Evolutionary conservation across 2,888 invertebrate species (phyloP).

Genomic region (Glyphotaelius pellucidus): DNA sequence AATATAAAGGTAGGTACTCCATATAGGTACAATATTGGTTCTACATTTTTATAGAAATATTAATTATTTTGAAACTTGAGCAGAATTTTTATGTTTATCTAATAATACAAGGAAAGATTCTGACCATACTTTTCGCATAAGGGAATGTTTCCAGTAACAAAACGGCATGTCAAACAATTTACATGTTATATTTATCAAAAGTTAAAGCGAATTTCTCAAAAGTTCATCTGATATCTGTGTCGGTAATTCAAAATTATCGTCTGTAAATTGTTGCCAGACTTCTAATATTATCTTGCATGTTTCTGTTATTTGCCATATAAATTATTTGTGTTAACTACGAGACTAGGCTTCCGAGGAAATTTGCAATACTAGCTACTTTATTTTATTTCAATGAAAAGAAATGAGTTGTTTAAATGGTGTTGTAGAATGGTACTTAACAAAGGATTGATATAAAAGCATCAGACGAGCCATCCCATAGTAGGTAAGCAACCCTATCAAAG

Average conservation of each 20-base stretch:
- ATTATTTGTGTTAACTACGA: background rate
- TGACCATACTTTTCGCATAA: background rate
- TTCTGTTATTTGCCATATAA: slow-evolving; percentile 4
- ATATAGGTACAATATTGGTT: slow-evolving; percentile 12
- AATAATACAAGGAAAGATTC: slow-evolving; percentile 9
- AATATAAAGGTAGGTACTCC: background rate
- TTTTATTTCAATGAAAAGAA: background rate
- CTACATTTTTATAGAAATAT: slow-evolving; percentile 5
- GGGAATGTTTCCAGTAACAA: slow-evolving; percentile 31
- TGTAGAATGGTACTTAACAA: background rate
- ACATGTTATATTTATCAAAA: background rate
- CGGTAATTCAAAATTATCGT: background rate
- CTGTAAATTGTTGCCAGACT: background rate
- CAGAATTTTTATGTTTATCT: slow-evolving; percentile 23
- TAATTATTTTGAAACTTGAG: slow-evolving; percentile 23
- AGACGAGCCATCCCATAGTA: background rate
- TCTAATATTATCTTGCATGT: background rate
- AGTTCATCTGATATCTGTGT: background rate
- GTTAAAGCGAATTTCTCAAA: slow-evolving; percentile 8
- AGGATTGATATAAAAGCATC: background rate
- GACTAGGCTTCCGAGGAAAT: slow-evolving; percentile 5
- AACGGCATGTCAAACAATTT: background rate
- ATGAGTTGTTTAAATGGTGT: background rate
- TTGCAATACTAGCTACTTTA: slow-evolving; percentile 22
- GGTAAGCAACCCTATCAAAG: background rate